Percentiles rank a stretch among this genome's conserved stretches.
Conservation (phyloP, 2,797 vertebrate species). For the Epinephelus malabaricus region DNA sequence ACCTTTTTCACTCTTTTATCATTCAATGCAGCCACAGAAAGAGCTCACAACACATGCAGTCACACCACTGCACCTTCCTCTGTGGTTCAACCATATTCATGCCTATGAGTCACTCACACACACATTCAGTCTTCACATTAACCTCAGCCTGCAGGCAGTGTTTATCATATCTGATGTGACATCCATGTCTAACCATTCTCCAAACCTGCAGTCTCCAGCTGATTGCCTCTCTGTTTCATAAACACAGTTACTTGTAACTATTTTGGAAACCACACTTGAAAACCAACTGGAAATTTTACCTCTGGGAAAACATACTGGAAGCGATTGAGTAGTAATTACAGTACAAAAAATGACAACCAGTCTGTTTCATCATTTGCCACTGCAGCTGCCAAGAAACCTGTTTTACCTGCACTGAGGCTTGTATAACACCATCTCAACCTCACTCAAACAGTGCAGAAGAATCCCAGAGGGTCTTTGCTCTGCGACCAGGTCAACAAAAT, state of each 20-base stretch:
- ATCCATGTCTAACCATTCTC: conserved; percentile 4
- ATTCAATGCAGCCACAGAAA: conserved; percentile 16
- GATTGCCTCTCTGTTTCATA: background rate
- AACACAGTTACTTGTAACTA: background rate
- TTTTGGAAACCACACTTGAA: conserved; percentile 13
- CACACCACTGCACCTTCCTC: conserved; percentile 28
- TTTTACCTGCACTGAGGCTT: conserved; percentile 3
- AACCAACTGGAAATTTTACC: background rate
- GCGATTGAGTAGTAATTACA: background rate
- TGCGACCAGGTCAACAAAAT: conserved; percentile 41
- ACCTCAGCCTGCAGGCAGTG: conserved; percentile 5
- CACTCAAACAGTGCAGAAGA: background rate
- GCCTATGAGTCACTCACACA: conserved; percentile 38
- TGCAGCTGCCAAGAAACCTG: background rate
- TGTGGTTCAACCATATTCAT: conserved; percentile 27
- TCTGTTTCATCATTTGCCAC: conserved; percentile 6
- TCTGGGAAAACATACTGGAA: background rate
- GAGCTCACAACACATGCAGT: conserved; percentile 2
- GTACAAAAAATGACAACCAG: background rate
- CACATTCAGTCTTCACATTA: conserved; percentile 12
- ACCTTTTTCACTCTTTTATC: conserved; percentile 12
- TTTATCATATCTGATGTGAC: conserved; percentile 18
- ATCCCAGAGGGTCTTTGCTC: conserved; percentile 22
- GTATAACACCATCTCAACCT: background rate
- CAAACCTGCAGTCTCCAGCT: conserved; percentile 16